These are phyloP conservation scores for Drosophila pseudoananassae DNA, from an alignment of 1,140 invertebrate species.

Conservation along the genomic window DNA sequence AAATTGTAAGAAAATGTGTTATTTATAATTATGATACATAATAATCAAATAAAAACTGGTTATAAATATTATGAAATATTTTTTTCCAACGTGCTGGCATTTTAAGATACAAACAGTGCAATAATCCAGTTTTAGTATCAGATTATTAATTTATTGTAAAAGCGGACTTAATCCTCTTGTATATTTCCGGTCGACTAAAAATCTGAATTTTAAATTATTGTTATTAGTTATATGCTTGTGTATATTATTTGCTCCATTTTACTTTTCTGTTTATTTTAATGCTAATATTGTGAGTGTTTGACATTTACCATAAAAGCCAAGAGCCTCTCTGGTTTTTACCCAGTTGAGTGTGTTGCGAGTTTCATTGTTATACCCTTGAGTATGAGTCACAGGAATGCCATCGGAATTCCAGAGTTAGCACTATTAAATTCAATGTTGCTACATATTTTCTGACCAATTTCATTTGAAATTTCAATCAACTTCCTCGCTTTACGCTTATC, in stretches of 20 bases:
- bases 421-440: constrained; percentile 22
- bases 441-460: constrained; percentile 13
- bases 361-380: constrained; percentile 11
- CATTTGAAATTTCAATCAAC: constrained; percentile 37
- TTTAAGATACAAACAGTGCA: not conserved
- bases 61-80: not conserved
- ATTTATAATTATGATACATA: too few relatives aligned
- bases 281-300: constrained; percentile 23
- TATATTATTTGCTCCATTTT: not conserved
- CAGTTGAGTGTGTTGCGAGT: not conserved
- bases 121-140: constrained; percentile 21
- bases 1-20: too few relatives aligned
- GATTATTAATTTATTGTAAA: constrained; percentile 30
- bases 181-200: constrained; percentile 22
- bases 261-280: not conserved
- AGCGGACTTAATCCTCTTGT: constrained; percentile 25
- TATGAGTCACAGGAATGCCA: constrained; percentile 26
- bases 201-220: not conserved
- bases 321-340: constrained; percentile 12
- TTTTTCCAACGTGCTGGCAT: not conserved
- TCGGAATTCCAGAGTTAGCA: constrained; percentile 16
- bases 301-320: constrained; percentile 25
- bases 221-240: not conserved
- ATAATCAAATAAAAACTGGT: too few relatives aligned
- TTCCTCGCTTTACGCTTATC: constrained; percentile 20